phyloP scores from a whole-genome alignment of 2,797 vertebrate genomes.

The Pempheris klunzingeri region DNA sequence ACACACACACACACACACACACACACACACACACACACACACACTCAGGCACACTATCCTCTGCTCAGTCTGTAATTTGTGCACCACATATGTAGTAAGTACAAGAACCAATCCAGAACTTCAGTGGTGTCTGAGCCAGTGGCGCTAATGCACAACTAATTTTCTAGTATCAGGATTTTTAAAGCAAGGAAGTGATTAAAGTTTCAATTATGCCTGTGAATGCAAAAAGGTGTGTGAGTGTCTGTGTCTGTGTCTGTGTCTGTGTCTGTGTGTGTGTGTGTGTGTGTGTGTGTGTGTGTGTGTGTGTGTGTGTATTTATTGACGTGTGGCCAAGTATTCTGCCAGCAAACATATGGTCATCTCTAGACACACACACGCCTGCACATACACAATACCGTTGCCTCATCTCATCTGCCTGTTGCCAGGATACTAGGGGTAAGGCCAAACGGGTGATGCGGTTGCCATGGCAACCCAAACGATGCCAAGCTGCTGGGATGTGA shows the following conservation, averaged over 20 bases:
- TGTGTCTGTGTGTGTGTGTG: constrained; percentile 10
- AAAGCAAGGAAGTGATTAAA: constrained; percentile 50
- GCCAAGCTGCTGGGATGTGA: constrained; percentile 69
- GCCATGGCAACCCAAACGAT: constrained; percentile 73
- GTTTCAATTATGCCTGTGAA: constrained; percentile 50
- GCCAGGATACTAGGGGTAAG: constrained; percentile 83
- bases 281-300: constrained; percentile 10
- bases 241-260: no score
- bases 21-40: constrained; percentile 6
- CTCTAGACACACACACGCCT: constrained; percentile 35
- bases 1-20: constrained; percentile 15
- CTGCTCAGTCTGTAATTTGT: constrained; percentile 27
- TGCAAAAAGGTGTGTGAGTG: constrained; percentile 16
- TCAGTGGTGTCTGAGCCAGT: constrained; percentile 39
- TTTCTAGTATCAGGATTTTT: constrained; percentile 56
- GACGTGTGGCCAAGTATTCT: constrained; percentile 35
- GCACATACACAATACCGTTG: constrained; percentile 50
- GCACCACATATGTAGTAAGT: constrained; percentile 11
- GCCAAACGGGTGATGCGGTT: constrained; percentile 72
- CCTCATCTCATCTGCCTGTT: constrained; percentile 78
- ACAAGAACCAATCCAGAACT: constrained; percentile 43
- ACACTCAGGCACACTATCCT: constrained; percentile 5
- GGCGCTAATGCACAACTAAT: constrained; percentile 49
- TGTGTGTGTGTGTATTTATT: constrained; percentile 12
- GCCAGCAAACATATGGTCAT: constrained; percentile 46